Evolutionary conservation across 2,797 vertebrate genomes (phyloP).

Genomic region (Syndactyla subalaris): DNA sequence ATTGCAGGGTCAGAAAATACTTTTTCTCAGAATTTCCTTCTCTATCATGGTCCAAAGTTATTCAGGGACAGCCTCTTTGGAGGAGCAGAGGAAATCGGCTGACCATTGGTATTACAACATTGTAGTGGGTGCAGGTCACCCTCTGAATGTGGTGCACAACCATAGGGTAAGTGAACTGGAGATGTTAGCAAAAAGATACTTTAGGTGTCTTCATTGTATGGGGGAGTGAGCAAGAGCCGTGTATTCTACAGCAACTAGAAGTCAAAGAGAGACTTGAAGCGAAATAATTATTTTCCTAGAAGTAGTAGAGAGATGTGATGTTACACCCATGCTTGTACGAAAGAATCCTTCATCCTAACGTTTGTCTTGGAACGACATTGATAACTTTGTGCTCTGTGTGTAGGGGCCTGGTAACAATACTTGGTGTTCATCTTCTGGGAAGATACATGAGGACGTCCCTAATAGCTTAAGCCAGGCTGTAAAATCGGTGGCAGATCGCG

Average conservation of each 20-base stretch:
- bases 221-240: accelerated
- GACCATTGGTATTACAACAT: accelerated
- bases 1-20: not conserved
- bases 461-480: not conserved
- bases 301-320: not conserved
- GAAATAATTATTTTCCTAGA: not conserved
- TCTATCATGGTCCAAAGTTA: not conserved
- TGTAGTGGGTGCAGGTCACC: not conserved
- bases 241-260: not conserved
- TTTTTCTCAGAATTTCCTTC: not conserved
- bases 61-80: not conserved
- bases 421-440: not conserved
- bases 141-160: not conserved
- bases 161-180: not conserved
- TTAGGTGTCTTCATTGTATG: not conserved
- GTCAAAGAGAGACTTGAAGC: not conserved
- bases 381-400: accelerated
- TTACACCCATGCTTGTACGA: not conserved
- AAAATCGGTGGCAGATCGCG: not conserved
- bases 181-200: not conserved
- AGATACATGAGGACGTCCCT: not conserved
- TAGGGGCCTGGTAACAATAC: too few species aligned
- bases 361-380: not conserved
- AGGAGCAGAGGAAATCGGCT: not conserved
- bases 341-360: not conserved